A percentile compares a stretch with the other conserved stretches of the same genome.
Conservation (phyloP, 2,113 vertebrate species). For the Parus major region DNA sequence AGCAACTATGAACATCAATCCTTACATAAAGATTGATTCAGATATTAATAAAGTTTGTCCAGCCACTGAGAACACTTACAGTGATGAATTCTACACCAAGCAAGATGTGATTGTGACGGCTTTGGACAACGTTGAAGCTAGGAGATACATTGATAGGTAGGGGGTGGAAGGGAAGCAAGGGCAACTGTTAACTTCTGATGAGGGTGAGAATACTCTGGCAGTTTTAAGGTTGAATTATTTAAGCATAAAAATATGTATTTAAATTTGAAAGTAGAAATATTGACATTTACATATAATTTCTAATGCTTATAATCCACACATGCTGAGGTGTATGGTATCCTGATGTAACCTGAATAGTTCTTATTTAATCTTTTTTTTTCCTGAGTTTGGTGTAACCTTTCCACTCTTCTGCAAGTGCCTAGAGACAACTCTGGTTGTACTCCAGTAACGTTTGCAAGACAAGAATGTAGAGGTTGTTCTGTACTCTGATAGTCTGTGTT, state of each 20-base stretch:
- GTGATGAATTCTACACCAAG: slow-evolving; percentile 86
- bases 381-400: neutral
- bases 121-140: slow-evolving; percentile 96
- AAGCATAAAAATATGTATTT: neutral
- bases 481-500: neutral
- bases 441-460: neutral
- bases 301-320: neutral
- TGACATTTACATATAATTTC: neutral
- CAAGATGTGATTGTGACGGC: slow-evolving; percentile 91
- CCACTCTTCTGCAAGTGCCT: neutral
- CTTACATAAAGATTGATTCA: slow-evolving; percentile 88
- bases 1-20: slow-evolving; percentile 89
- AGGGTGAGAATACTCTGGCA: neutral
- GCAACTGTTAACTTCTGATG: neutral
- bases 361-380: neutral
- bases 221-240: neutral
- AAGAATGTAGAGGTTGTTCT: neutral
- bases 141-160: slow-evolving; percentile 97
- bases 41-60: slow-evolving; percentile 95
- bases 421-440: neutral
- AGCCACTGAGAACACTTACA: slow-evolving; percentile 89
- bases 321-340: neutral
- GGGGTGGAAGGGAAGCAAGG: neutral
- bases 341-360: neutral
- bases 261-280: neutral